These are phyloP conservation scores for Girardia tigrina DNA, from an alignment of 2,888 invertebrate species.

Conservation along the genomic window DNA sequence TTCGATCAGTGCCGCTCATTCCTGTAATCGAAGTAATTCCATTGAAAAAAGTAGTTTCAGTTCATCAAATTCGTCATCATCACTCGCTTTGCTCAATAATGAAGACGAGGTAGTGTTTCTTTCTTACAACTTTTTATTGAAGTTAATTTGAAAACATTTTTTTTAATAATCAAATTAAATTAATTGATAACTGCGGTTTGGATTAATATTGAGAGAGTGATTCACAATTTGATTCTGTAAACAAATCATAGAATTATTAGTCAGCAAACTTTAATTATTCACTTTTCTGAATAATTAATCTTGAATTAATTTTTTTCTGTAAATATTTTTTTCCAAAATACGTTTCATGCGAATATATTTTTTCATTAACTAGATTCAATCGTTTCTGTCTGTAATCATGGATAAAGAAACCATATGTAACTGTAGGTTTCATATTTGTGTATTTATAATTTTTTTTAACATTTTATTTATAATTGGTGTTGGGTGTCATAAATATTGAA, in stretches of 20 bases:
- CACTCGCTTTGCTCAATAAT: conserved; percentile 20
- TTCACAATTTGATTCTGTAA: not conserved
- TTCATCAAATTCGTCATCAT: conserved; percentile 12
- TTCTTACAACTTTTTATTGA: too few relatives aligned
- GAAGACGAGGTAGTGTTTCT: conserved; percentile 23
- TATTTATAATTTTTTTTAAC: not conserved
- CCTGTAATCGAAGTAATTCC: conserved; percentile 8
- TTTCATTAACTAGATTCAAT: not conserved
- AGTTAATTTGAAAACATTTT: too few relatives aligned
- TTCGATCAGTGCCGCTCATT: conserved; percentile 15
- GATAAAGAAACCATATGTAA: not conserved
- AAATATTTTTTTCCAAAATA: not conserved
- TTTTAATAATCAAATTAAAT: too few relatives aligned
- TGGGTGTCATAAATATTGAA: not conserved
- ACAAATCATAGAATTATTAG: not conserved
- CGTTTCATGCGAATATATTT: not conserved
- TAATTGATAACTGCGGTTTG: too few relatives aligned
- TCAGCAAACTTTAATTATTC: not conserved
- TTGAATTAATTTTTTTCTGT: not conserved
- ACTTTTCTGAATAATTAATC: too few relatives aligned
- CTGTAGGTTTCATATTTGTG: not conserved
- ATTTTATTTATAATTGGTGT: not conserved
- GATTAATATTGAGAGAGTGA: not conserved
- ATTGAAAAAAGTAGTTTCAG: conserved; percentile 16
- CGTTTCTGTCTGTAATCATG: not conserved